phyloP scores from a whole-genome alignment of 2,113 vertebrate genomes.

The Bucco capensis region DNA sequence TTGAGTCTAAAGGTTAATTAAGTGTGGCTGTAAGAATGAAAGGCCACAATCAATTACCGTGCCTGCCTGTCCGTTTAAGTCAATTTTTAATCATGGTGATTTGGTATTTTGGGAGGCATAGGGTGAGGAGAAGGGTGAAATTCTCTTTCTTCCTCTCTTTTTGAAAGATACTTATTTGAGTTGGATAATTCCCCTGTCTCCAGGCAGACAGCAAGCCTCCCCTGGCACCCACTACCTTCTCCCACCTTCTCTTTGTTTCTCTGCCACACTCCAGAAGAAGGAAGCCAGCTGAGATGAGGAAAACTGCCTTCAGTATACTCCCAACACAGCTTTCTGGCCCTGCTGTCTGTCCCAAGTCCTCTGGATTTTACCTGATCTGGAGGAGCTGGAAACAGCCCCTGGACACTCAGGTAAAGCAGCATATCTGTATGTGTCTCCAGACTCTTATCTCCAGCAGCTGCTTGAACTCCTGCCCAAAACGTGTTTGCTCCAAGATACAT shows the following conservation, averaged over 20 bases:
- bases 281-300: background rate
- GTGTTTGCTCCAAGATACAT: rapidly evolving
- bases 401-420: background rate
- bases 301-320: background rate
- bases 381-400: background rate
- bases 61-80: slow-evolving; percentile 70
- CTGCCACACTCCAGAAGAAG: background rate
- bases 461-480: background rate
- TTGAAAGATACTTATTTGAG: slow-evolving; percentile 1
- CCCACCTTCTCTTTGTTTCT: background rate
- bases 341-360: background rate
- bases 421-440: rapidly evolving
- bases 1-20: slow-evolving; percentile 86
- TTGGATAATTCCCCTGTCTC: slow-evolving; percentile 12
- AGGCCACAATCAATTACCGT: slow-evolving; percentile 78
- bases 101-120: slow-evolving; percentile 63
- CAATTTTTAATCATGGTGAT: slow-evolving; percentile 76
- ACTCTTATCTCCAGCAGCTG: background rate
- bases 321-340: rapidly evolving
- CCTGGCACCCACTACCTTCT: background rate
- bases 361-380: background rate
- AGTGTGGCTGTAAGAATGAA: slow-evolving; percentile 78
- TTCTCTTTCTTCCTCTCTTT: slow-evolving; percentile 40
- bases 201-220: background rate
- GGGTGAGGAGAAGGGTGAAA: slow-evolving; percentile 42